Base-by-base conservation (phyloP, 2,888 invertebrate species). In the Acleris laterana region DNA sequence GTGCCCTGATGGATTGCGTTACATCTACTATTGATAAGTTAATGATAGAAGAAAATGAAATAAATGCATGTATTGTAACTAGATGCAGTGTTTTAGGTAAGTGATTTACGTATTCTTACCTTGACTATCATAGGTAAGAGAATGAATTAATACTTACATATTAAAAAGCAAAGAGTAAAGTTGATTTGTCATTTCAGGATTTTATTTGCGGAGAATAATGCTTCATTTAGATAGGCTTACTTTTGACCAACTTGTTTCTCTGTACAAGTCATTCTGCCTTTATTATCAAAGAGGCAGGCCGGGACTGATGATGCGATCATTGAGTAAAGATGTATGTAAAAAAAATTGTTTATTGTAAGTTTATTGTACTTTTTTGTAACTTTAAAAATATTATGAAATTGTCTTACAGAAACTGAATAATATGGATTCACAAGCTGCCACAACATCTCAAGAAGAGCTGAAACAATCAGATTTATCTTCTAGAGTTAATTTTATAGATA, bases 191-290 rank as follows among this genome's bases (percentile, higher is more conserved):
- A n/a, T 46, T 46, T 46, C 93, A 93, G 98, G 98, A 38, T 93
- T 97, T 71, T 98, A 97, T 85, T 93, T 98, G 69, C 93, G 98
- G 69, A 94, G 98, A 78, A 95, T 98, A 81, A 94, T 96, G 71
- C 93, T 98, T 1, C 95, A 96, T 70, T 95, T 98, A 80, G 97
- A 98, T 77, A 96, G 96, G 82, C 90, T 98, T 71, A 95, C 96
- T 17, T 98, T 98, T 89, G 95, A 96, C 46, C 96, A 97, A 93
- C 95, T 97, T 68, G 96, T 96, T 55, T 93, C 94, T 46, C 92
- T 98, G 28, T 96, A 95, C 80, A 94, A 95, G 74, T 94, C 95
- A 71, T 96, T 96, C 79, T 94, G 95, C 74, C 83, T 93, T 5
- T 97, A 97, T 83, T 96, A 95, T 78, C 94, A 94, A 73, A 93